Conservation (phyloP, 2,888 invertebrate species). For the Dicyrtoma fusca region DNA sequence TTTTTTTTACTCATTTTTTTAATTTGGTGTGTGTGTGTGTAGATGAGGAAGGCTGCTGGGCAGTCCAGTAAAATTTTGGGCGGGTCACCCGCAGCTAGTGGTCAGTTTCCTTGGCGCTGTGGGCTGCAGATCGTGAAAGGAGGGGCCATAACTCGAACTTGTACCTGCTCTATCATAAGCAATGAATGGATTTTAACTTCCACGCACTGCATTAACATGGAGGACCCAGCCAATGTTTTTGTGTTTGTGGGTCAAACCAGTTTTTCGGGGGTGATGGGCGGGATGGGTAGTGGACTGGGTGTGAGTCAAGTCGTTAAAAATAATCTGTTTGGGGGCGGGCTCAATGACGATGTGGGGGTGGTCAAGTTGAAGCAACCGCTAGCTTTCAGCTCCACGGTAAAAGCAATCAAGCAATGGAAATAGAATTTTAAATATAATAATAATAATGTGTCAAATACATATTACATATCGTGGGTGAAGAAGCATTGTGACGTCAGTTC, state of each 20-base stretch:
- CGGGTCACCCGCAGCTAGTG: background rate
- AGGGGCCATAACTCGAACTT: background rate
- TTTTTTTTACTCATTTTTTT: background rate
- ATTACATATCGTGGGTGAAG: too few relatives aligned
- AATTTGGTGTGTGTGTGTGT: background rate
- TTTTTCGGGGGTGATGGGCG: background rate
- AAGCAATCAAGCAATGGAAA: background rate
- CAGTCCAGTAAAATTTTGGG: background rate
- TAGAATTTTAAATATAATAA: background rate
- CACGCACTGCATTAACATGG: conserved; percentile 9
- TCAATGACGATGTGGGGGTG: conserved; percentile 15
- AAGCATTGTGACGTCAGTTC: too few relatives aligned
- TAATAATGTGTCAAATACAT: background rate
- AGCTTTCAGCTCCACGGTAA: conserved; percentile 6
- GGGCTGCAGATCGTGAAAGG: conserved; percentile 1
- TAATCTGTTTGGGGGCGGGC: background rate
- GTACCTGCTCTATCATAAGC: conserved; percentile 23
- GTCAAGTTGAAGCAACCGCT: conserved; percentile 11
- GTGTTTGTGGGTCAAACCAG: background rate
- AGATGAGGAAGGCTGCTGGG: background rate
- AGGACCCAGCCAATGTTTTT: conserved; percentile 2
- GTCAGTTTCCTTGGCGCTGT: conserved; percentile 21
- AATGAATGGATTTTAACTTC: conserved; percentile 18
- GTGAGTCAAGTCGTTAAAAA: background rate
- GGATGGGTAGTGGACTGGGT: background rate